Percentiles rank a stretch among this genome's conserved stretches.
These are phyloP conservation scores for Macrochelys suwanniensis DNA, from an alignment of 2,797 vertebrate species.

Conservation along the genomic window DNA sequence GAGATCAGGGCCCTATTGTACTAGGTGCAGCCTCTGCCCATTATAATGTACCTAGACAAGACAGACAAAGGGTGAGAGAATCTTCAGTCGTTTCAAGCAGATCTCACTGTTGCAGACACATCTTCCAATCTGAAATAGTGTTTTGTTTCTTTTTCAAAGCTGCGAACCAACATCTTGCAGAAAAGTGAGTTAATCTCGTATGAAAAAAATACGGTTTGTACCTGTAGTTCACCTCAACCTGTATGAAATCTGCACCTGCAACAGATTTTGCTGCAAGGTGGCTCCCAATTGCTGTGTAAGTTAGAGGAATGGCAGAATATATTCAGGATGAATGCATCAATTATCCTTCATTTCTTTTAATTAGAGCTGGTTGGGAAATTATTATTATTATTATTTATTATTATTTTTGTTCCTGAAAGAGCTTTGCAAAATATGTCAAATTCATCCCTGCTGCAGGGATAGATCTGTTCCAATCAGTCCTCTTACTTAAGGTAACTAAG, in stretches of 20 bases:
- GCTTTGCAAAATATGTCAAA: background rate
- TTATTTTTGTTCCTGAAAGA: background rate
- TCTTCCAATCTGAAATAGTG: background rate
- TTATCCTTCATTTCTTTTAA: background rate
- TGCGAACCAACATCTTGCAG: background rate
- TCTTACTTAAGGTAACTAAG: background rate
- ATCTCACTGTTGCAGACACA: too few relatives aligned
- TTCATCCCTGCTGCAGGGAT: background rate
- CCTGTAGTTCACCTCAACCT: background rate
- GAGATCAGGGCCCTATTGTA: background rate
- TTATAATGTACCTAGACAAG: accelerated
- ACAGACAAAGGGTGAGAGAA: background rate
- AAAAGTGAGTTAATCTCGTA: background rate
- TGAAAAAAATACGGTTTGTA: background rate
- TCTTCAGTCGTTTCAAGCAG: background rate
- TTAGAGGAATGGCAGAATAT: background rate
- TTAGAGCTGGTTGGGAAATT: background rate
- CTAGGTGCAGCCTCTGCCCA: background rate
- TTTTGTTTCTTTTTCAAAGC: background rate
- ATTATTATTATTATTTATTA: background rate
- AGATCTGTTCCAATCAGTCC: background rate
- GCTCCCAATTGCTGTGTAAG: background rate
- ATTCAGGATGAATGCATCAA: background rate
- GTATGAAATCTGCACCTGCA: background rate
- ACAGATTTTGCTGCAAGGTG: background rate